phyloP scores from a whole-genome alignment of 2,797 vertebrate genomes.

The Triplophysa yarkandensis region DNA sequence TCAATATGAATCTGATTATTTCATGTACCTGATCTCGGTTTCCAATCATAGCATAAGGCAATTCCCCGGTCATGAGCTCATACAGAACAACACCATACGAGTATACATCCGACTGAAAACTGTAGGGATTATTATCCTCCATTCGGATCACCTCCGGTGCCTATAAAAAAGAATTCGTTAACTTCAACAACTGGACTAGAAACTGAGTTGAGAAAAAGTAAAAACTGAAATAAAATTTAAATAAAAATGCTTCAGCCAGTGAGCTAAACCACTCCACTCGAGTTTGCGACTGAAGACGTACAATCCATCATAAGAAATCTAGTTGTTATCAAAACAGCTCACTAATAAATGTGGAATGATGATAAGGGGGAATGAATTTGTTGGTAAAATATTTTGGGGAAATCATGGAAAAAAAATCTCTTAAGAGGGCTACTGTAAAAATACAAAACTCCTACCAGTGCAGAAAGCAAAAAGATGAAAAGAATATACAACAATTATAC shows the following conservation, averaged over 20 bases:
- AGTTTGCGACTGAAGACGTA: no score
- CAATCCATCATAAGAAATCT: no score
- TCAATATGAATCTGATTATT: background rate
- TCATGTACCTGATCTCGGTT: slow-evolving; percentile 89
- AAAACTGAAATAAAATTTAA: background rate
- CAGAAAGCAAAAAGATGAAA: no score
- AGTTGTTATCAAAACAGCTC: no score
- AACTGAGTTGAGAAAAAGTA: no score
- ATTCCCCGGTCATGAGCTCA: slow-evolving; percentile 94
- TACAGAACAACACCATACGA: slow-evolving; percentile 95
- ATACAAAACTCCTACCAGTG: no score
- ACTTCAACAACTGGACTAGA: background rate
- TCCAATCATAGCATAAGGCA: slow-evolving; percentile 91
- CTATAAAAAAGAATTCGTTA: slow-evolving; percentile 62
- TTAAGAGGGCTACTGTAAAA: no score
- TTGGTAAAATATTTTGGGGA: no score
- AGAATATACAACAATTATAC: no score
- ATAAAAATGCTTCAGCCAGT: background rate
- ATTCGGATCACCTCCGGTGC: slow-evolving; percentile 97
- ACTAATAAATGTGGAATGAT: no score
- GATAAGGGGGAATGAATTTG: no score
- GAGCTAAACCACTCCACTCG: background rate
- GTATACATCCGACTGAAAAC: slow-evolving; percentile 98
- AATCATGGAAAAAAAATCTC: no score
- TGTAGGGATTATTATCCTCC: slow-evolving; percentile 97